Evolutionary conservation across 2,113 vertebrate genomes (phyloP).

Genomic region (Grantiella picta): DNA sequence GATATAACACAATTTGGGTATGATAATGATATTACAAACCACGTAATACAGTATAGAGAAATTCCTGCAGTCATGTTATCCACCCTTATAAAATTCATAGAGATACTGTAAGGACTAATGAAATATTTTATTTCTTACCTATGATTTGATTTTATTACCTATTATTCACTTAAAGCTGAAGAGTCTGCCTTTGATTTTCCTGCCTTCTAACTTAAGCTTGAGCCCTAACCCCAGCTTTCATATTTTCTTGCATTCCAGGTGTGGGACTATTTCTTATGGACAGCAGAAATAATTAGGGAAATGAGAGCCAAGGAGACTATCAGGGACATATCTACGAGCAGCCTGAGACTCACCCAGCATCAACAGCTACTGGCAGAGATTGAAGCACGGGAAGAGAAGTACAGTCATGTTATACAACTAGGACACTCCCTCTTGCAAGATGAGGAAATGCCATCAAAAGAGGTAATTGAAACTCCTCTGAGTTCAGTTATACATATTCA

Average conservation of each 20-base stretch:
- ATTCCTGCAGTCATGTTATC: neutral
- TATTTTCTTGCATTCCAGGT: conserved; percentile 53
- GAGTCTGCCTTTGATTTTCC: neutral
- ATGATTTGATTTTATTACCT: neutral
- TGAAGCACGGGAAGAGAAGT: conserved; percentile 74
- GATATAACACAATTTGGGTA: neutral
- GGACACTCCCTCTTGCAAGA: conserved; percentile 74
- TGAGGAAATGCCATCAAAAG: conserved; percentile 50
- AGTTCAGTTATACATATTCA: neutral
- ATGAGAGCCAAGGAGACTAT: conserved; percentile 79
- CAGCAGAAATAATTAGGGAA: conserved; percentile 68
- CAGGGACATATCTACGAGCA: conserved; percentile 71
- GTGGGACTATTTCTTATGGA: conserved; percentile 82
- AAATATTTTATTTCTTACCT: neutral
- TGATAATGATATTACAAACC: neutral
- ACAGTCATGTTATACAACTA: conserved; percentile 61
- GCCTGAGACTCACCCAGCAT: conserved; percentile 76
- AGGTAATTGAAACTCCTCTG: conserved; percentile 64
- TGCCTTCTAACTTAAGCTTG: neutral
- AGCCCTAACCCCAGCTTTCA: neutral
- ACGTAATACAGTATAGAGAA: neutral
- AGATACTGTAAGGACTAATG: neutral
- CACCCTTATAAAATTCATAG: neutral
- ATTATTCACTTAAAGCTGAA: neutral
- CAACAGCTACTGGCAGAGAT: conserved; percentile 83